phyloP scores from a whole-genome alignment of 2,888 invertebrate species.

The Polydesmus complanatus region DNA sequence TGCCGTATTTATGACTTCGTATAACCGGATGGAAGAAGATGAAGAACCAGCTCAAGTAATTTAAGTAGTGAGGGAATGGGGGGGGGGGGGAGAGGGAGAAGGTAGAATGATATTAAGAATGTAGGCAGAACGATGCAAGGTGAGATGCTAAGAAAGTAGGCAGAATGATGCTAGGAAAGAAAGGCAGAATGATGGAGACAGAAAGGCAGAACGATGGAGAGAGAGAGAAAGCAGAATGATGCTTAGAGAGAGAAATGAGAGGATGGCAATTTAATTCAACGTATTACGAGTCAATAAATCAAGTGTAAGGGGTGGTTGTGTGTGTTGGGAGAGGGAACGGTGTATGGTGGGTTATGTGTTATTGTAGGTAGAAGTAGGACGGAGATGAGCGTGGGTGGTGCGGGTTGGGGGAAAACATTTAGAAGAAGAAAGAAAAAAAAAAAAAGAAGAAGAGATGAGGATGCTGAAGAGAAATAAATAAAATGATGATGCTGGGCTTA shows the following conservation, averaged over 20 bases:
- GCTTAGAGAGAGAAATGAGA: no score
- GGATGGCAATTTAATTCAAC: constrained; percentile 13
- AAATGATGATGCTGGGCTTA: background rate
- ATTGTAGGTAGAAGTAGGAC: background rate
- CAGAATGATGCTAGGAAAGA: no score
- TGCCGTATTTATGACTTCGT: background rate
- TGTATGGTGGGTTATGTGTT: background rate
- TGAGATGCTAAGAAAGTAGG: no score
- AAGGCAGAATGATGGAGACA: no score
- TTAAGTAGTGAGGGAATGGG: constrained; percentile 3
- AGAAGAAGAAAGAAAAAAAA: no score
- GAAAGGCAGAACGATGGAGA: no score
- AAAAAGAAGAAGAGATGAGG: background rate
- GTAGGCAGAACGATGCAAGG: no score
- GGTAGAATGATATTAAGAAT: no score
- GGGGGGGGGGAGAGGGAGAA: background rate
- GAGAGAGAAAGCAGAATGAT: no score
- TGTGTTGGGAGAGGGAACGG: background rate
- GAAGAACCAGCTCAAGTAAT: constrained; percentile 12
- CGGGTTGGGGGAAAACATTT: no score
- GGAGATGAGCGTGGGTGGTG: background rate
- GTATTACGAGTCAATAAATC: constrained; percentile 13
- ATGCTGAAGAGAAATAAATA: background rate
- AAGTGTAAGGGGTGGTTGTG: background rate
- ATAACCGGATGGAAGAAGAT: background rate